These are phyloP conservation scores for Platysternon megacephalum DNA, from an alignment of 2,113 vertebrate species.

Conservation along the genomic window DNA sequence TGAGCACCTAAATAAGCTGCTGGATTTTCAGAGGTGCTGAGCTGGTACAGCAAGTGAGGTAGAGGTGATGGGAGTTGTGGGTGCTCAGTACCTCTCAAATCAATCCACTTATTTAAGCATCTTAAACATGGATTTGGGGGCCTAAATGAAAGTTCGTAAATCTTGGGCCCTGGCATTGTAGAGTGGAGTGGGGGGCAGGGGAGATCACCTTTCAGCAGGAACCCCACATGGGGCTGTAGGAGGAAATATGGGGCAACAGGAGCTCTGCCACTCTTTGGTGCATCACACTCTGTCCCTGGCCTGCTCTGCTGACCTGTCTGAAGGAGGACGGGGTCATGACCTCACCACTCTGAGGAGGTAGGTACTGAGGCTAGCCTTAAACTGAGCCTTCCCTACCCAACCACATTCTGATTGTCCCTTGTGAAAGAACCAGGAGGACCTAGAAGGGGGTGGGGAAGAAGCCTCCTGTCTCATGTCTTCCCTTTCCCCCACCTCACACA, in stretches of 20 bases:
- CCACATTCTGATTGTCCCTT: fast-evolving
- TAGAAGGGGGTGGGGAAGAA: fast-evolving
- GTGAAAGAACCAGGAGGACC: background rate
- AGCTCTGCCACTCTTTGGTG: background rate
- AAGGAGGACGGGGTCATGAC: background rate
- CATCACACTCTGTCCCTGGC: background rate
- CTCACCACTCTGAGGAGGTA: background rate
- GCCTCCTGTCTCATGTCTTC: background rate
- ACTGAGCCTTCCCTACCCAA: background rate
- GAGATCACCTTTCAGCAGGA: background rate
- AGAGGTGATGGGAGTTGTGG: background rate
- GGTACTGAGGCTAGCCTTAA: background rate
- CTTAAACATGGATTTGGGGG: background rate
- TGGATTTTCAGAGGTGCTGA: background rate
- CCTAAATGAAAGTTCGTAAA: background rate
- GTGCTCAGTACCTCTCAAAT: background rate
- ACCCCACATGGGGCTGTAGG: background rate
- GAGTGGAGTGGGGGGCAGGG: background rate
- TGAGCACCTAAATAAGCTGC: background rate
- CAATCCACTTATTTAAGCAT: background rate
- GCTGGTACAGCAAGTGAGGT: background rate
- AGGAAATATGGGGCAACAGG: background rate
- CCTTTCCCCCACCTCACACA: background rate
- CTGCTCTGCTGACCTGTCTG: background rate
- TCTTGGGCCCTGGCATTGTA: background rate